phyloP scores from a whole-genome alignment of 1,140 invertebrate genomes.

The Scylla paramamosain region DNA sequence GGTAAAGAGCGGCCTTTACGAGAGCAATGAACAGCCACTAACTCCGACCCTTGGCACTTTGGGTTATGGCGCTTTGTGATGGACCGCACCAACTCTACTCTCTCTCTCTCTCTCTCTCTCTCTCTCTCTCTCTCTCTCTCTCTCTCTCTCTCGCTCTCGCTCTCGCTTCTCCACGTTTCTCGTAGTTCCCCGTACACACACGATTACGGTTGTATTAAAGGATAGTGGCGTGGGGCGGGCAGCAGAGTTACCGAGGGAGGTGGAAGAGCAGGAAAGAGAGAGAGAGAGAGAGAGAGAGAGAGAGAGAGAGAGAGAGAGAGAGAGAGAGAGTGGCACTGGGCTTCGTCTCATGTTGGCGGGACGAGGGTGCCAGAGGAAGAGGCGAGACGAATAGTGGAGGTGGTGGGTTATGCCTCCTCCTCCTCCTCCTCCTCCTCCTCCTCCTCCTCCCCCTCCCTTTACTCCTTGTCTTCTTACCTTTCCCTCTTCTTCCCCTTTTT shows the following conservation, averaged over 20 bases:
- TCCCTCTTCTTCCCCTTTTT: background rate
- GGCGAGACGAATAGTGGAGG: background rate
- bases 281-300: background rate
- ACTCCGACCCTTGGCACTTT: slow-evolving; percentile 38
- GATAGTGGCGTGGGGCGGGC: background rate
- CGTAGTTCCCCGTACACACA: too few relatives aligned
- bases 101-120: slow-evolving; percentile 35
- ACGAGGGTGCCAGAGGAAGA: background rate
- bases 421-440: background rate
- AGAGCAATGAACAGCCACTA: slow-evolving; percentile 51
- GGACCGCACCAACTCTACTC: background rate
- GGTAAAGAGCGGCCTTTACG: slow-evolving; percentile 53
- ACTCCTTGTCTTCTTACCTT: background rate
- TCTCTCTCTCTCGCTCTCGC: background rate
- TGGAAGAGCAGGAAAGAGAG: background rate
- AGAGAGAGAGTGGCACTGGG: background rate
- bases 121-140: background rate
- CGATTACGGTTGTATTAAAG: too few relatives aligned
- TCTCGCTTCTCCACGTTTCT: background rate
- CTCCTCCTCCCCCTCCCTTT: background rate
- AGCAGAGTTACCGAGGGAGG: background rate
- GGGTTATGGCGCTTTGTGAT: background rate
- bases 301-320: background rate
- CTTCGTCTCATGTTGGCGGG: background rate
- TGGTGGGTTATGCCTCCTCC: background rate